Conservation (phyloP, 2,888 invertebrate genomes). For the Dichetophora obliterata region DNA sequence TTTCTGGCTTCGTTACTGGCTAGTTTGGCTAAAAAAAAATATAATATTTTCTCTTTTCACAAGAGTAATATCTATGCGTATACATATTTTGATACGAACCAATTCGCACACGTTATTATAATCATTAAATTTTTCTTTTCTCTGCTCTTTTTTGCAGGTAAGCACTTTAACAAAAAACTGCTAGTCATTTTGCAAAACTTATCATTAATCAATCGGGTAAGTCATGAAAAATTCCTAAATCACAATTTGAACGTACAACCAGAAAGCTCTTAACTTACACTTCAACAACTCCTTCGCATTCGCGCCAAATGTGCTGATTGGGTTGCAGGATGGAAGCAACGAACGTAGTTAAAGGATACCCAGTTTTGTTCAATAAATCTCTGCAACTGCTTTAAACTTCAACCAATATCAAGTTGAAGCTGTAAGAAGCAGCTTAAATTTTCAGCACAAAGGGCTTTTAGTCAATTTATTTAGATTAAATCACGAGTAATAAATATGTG, state of each 20-base stretch:
- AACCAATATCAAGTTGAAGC: conserved; percentile 21
- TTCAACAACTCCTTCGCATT: neutral
- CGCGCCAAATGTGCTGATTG: neutral
- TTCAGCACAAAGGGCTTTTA: conserved; percentile 45
- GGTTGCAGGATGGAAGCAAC: no score
- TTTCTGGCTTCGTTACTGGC: no score
- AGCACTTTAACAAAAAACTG: conserved; percentile 22
- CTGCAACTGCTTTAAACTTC: neutral
- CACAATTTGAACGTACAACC: neutral
- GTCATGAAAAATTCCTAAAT: conserved; percentile 13
- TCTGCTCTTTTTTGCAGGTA: conserved; percentile 45
- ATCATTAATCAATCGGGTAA: neutral
- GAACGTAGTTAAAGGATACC: neutral
- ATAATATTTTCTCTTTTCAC: no score
- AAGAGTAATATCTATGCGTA: neutral
- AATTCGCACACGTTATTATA: no score
- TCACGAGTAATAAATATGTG: conserved; percentile 39
- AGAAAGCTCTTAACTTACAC: neutral
- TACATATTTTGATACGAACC: neutral
- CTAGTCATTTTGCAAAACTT: neutral
- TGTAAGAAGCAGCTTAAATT: conserved; percentile 38
- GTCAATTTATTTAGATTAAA: conserved; percentile 53
- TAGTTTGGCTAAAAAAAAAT: no score
- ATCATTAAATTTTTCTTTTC: neutral
- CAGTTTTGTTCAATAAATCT: neutral